Evolutionary conservation across 1,140 invertebrate genomes (phyloP), one percentile per base, ranked within the genome.

Genomic region (Helicoverpa armigera): DNA sequence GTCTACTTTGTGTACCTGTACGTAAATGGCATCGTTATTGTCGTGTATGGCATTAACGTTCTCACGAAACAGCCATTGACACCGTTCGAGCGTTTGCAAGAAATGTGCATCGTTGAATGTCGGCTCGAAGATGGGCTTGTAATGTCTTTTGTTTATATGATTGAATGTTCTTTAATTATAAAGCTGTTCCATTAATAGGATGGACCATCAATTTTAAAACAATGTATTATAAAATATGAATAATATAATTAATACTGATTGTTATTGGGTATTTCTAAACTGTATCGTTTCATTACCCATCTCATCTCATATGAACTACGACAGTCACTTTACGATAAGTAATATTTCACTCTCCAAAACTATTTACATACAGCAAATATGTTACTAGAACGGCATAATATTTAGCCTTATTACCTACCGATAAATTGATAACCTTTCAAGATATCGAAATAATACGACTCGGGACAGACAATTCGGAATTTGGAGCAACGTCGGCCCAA

Each of bases 61-160:
- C 65, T 69, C 65, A 69, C 65, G 65, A 69, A 69, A 69, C 43
- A 50, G 16, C 12, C 65, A 69, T 51, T 69, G 65, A 69, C 65
- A 69, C 43, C n/a, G 35, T 67, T 67, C 50, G 43, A 50, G 11
- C 18, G 63, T 16, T n/a, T 69, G 43, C 16, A 50, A 50, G 65
- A 50, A 69, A 69, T 50, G 9, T 69, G 16, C 43, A 69, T 43
- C 16, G 48, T 67, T 48, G 35, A 16, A 16, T 48, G 18, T 29
- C 10, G 23, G 16, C 18, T 58, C 23, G 18, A 11, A 58, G 16
- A 43, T 43, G 35, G 35, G 35, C 35, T 43, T 43, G 35, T 43
- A 43, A 43, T 43, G 35, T 43, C 23, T 43, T 43, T 43, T 43
- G 35, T 43, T 43, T 9, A 43, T 9, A 9, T 43, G 35, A 43